Percentiles rank a stretch among this genome's conserved stretches.
phyloP scores from a whole-genome alignment of 2,888 invertebrate species.

The Iselma pallidipennis region DNA sequence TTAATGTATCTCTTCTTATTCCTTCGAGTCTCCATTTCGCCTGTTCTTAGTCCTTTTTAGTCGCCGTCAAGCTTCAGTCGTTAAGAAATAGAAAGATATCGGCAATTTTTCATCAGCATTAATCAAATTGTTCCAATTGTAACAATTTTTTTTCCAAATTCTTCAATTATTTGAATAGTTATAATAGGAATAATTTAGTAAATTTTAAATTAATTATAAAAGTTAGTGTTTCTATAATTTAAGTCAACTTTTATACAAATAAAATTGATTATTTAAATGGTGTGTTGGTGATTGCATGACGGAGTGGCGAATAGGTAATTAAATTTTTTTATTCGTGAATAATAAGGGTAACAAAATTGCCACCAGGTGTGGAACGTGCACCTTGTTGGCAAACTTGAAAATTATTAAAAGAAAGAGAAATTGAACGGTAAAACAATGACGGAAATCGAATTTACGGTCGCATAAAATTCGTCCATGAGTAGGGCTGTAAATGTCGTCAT shows the following conservation, averaged over 20 bases:
- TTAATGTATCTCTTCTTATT: constrained; percentile 38
- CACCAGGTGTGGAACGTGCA: background rate
- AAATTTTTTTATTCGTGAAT: background rate
- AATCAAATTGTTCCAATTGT: constrained; percentile 6
- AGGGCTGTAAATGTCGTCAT: no score
- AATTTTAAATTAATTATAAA: no score
- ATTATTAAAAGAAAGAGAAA: background rate
- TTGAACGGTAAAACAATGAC: background rate
- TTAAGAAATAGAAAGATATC: constrained; percentile 20
- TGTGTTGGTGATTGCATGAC: background rate
- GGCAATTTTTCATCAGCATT: constrained; percentile 15
- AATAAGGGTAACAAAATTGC: no score
- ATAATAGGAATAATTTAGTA: no score
- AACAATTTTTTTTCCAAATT: background rate
- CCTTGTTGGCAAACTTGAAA: background rate
- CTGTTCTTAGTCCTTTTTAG: constrained; percentile 28
- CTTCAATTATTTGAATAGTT: no score
- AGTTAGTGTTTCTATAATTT: no score
- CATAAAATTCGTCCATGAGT: background rate
- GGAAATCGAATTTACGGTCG: background rate
- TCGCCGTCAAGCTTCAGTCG: constrained; percentile 20
- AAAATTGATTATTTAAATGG: background rate
- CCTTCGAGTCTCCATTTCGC: constrained; percentile 33
- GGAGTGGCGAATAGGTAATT: background rate
- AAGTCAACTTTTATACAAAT: no score